Evolutionary conservation across 2,888 invertebrate species (phyloP).

Genomic region (Pharmacophagus antenor): DNA sequence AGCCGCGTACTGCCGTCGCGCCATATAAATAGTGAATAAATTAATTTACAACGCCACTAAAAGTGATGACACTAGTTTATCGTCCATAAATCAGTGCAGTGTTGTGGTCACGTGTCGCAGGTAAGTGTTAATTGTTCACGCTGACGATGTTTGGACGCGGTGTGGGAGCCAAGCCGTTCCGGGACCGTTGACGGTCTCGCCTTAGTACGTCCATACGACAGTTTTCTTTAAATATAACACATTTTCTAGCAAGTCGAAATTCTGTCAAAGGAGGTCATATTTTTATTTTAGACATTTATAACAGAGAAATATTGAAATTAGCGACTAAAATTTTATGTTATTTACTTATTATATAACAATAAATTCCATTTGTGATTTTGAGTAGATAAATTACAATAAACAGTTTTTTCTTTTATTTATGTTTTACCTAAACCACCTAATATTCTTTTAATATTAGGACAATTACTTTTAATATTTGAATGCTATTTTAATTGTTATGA

Average conservation of each 20-base stretch:
- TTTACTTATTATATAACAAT: no score
- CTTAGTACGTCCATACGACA: conserved; percentile 60
- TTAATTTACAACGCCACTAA: conserved; percentile 75
- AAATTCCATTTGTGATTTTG: no score
- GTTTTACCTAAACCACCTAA: background rate
- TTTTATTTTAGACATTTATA: background rate
- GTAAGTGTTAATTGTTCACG: conserved; percentile 78
- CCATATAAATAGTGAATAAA: conserved; percentile 65
- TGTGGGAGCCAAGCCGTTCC: conserved; percentile 53
- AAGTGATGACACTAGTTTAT: conserved; percentile 79
- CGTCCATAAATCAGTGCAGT: conserved; percentile 77
- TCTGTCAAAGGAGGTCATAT: background rate
- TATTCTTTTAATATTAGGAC: background rate
- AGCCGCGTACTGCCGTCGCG: conserved; percentile 58
- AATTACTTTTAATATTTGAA: background rate
- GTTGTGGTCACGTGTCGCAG: conserved; percentile 77
- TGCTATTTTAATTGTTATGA: background rate
- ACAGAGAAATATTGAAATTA: no score
- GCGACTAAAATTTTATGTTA: no score
- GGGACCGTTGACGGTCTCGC: conserved; percentile 57
- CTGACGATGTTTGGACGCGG: conserved; percentile 62
- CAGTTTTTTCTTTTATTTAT: background rate
- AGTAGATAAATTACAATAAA: no score
- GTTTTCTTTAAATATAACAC: conserved; percentile 44
- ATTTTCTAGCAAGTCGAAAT: conserved; percentile 2